Evolutionary conservation across 2,797 vertebrate genomes (phyloP), one percentile per base, ranked within the genome.

Genomic region (Rhinella marina): DNA sequence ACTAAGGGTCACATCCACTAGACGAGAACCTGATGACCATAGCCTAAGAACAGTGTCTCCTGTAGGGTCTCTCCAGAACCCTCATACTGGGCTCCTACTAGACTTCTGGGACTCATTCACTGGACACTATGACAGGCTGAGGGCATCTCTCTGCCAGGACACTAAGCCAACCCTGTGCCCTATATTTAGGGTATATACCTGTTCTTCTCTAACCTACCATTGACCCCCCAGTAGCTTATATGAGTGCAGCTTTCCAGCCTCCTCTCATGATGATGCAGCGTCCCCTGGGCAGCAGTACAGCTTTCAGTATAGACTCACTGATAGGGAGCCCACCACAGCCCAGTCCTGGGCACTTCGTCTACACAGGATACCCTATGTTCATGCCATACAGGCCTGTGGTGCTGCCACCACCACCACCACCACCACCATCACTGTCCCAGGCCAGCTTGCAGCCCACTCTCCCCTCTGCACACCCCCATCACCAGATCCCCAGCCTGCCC

Each of bases 181-280:
- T 17, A 19, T 14, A 41, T 64, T 10, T 66, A 27, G 54, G 54
- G 72, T 84, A 21, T 59, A 54, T 23, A 64, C 66, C 77, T 19
- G 29, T 23, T 77, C 82, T 54, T 87, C 62, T 57, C 13, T 84
- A 56, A 70, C 85, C 48, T 62, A 70, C 41, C 52, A 70, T n/a
- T 88, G 77, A 84, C 87, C 66, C 62, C 41, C 86, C 78, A 81
- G 90, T n/a, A 77, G 92, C 92, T 93, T 93, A 91, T 93, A 98
- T 98, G 97, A 97, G 97, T 95, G 97, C 97, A 92, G 96, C 97
- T 88, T 97, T 96, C 94, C 95, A 93, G 91, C 94, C 96, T 87
- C 96, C 97, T 93, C 96, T 97, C 94, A 97, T 96, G 96, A 97
- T 97, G 97, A 98, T 98, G 97, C 98, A 97, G 97, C 97, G 97